Percentiles rank a stretch among this genome's conserved stretches.
Conservation (phyloP, 2,797 vertebrate species). For the Taeniopygia guttata region DNA sequence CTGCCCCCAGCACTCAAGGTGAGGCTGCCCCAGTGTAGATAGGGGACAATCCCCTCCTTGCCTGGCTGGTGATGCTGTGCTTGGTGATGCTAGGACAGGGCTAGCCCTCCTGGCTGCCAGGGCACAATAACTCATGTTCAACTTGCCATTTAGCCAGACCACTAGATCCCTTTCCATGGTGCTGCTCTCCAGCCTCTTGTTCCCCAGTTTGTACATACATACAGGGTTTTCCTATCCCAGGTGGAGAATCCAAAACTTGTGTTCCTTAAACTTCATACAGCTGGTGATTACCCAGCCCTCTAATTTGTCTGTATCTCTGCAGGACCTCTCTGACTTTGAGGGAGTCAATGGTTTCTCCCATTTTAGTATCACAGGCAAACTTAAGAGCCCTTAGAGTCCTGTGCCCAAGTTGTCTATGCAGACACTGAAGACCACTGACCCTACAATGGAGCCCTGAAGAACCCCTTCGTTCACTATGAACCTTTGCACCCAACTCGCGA, state of each 20-base stretch:
- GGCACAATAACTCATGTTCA: background rate
- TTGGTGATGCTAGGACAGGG: accelerated
- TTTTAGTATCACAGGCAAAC: background rate
- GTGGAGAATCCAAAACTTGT: background rate
- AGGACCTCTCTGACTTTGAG: background rate
- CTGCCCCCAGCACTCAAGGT: accelerated
- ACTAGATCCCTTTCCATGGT: background rate
- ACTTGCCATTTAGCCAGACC: accelerated
- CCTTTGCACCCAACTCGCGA: accelerated
- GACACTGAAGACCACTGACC: background rate
- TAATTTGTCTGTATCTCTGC: background rate
- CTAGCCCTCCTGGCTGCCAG: background rate
- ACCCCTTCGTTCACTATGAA: background rate
- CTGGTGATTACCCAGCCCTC: background rate
- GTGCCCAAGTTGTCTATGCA: background rate
- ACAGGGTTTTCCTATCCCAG: background rate
- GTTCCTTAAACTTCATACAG: background rate
- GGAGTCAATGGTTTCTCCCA: background rate
- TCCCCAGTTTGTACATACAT: background rate
- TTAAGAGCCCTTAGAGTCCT: background rate
- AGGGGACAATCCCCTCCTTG: background rate
- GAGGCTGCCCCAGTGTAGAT: background rate
- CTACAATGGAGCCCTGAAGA: background rate
- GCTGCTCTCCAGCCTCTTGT: background rate
- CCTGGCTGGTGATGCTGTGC: accelerated